phyloP scores from a whole-genome alignment of 1,140 invertebrate species.

The Lepidurus arcticus region DNA sequence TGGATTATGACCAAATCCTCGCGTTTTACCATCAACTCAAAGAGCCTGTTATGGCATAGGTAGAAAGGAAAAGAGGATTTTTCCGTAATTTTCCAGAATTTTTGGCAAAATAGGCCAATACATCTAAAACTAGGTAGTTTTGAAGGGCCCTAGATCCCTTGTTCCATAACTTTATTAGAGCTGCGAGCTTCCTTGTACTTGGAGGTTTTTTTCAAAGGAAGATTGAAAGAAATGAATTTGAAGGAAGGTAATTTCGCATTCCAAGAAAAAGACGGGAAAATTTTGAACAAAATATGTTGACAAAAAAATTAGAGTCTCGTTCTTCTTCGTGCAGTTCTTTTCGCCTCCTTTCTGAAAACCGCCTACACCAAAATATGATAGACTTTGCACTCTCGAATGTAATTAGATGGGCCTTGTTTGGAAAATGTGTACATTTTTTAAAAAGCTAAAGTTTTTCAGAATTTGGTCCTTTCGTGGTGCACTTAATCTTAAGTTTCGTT shows the following conservation, averaged over 20 bases:
- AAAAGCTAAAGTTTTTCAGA: neutral
- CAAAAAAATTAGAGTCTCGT: neutral
- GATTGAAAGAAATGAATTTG: neutral
- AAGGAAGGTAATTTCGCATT: neutral
- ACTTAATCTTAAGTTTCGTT: neutral
- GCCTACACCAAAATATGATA: conserved; percentile 11
- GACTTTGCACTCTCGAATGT: neutral
- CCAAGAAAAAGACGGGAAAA: neutral
- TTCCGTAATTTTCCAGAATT: too few species aligned
- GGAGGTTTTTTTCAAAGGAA: neutral
- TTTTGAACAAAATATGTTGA: neutral
- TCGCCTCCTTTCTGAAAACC: neutral
- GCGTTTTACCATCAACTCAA: conserved; percentile 1
- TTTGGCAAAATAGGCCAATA: too few species aligned
- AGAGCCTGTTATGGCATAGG: neutral
- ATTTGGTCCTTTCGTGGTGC: neutral
- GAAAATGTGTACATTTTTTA: neutral
- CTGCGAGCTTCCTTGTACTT: neutral
- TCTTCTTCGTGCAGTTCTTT: conserved; percentile 10
- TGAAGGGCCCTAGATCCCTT: neutral
- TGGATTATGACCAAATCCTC: neutral
- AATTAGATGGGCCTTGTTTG: neutral
- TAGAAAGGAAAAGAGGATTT: too few species aligned
- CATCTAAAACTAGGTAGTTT: too few species aligned
- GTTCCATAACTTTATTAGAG: neutral